Evolutionary conservation across 2,797 vertebrate genomes (phyloP).

Genomic region (Fundulus diaphanus): DNA sequence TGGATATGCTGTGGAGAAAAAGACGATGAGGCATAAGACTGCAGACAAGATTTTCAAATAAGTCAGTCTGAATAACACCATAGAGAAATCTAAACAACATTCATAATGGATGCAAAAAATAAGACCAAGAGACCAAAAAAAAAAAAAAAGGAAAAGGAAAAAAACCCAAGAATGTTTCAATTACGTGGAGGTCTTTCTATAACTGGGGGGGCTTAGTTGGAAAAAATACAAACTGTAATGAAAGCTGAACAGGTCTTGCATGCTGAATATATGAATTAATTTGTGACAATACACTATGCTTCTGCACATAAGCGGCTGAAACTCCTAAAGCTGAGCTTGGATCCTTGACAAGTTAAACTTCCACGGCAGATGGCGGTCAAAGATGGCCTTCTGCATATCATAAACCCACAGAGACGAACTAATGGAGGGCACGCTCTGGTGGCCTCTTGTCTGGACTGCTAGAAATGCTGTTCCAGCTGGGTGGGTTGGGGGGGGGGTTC

Average conservation of each 20-base stretch:
- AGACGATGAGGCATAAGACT: neutral
- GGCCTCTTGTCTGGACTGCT: constrained; percentile 59
- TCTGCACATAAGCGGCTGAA: constrained; percentile 1
- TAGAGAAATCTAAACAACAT: neutral
- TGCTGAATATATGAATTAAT: neutral
- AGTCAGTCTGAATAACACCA: neutral
- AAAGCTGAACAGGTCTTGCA: neutral
- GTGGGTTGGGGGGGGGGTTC: no score
- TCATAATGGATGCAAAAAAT: no score
- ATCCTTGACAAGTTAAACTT: constrained; percentile 41
- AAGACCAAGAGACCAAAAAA: neutral
- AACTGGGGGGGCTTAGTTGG: no score
- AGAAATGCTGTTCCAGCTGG: constrained; percentile 44
- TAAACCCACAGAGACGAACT: constrained; percentile 58
- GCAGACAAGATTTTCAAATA: neutral
- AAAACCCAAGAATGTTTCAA: neutral
- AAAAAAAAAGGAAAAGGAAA: no score
- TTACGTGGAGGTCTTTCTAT: no score
- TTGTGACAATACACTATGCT: neutral
- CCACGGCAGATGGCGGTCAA: constrained; percentile 65
- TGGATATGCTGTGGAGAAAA: neutral
- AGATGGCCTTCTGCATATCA: constrained; percentile 53
- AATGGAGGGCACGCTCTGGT: constrained; percentile 67
- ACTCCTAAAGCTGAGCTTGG: constrained; percentile 14
- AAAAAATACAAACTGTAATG: no score